These are phyloP conservation scores for Cygnus atratus DNA, from an alignment of 2,113 vertebrate genomes.

Conservation along the genomic window DNA sequence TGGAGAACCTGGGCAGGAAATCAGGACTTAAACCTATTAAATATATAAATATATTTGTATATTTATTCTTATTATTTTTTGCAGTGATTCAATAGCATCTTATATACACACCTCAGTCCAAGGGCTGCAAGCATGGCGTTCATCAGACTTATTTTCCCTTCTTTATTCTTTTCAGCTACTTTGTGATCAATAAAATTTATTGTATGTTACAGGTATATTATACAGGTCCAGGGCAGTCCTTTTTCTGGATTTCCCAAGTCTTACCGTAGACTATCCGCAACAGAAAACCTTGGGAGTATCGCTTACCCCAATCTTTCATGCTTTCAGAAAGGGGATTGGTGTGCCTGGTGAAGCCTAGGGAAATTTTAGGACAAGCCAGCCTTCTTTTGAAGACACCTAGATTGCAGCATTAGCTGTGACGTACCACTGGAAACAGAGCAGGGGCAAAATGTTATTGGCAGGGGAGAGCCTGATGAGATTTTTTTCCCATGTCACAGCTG, in stretches of 20 bases:
- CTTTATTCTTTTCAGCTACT: not conserved
- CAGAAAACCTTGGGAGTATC: not conserved
- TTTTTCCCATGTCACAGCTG: not conserved
- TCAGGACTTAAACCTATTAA: not conserved
- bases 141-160: not conserved
- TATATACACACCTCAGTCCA: too few relatives aligned
- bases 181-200: not conserved
- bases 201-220: not conserved
- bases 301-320: not conserved
- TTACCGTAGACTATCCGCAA: not conserved
- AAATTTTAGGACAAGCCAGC: not conserved
- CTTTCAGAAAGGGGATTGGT: not conserved
- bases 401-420: not conserved
- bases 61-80: not conserved
- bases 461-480: not conserved
- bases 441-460: not conserved
- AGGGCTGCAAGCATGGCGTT: not conserved
- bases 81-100: not conserved
- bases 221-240: not conserved
- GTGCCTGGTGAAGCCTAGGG: not conserved
- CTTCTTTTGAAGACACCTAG: not conserved
- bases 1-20: not conserved
- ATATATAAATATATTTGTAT: too few relatives aligned
- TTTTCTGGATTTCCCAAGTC: not conserved
- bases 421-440: fast-evolving